Evolutionary conservation across 2,888 invertebrate species (phyloP).

Genomic region (Hemithea aestivaria): DNA sequence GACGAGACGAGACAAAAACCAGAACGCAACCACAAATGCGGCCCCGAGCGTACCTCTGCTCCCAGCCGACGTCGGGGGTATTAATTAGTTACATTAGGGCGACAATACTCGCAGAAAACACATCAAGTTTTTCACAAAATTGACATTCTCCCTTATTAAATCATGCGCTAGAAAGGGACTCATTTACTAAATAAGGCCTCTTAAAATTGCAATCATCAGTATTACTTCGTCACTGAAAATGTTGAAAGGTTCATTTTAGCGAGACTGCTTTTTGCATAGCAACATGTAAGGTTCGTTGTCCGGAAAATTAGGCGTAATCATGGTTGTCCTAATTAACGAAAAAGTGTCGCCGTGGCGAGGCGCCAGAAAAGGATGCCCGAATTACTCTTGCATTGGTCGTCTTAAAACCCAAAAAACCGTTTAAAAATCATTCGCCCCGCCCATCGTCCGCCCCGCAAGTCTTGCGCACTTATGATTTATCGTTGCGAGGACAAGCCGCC

Average conservation of each 20-base stretch:
- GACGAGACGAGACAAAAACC: conserved; percentile 61
- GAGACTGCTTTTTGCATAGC: conserved; percentile 18
- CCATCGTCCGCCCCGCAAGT: conserved; percentile 69
- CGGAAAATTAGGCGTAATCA: conserved; percentile 63
- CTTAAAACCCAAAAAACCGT: conserved; percentile 73
- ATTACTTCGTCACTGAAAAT: conserved; percentile 2
- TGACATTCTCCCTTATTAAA: conserved; percentile 5
- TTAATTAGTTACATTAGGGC: conserved; percentile 72
- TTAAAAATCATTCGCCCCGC: conserved; percentile 76
- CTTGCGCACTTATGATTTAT: conserved; percentile 77
- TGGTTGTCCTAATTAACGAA: conserved; percentile 74
- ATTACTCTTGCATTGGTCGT: conserved; percentile 70
- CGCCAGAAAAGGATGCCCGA: conserved; percentile 70
- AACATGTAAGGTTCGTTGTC: conserved; percentile 42
- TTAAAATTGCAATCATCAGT: conserved; percentile 1
- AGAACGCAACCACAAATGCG: conserved; percentile 55
- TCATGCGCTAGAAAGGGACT: conserved; percentile 9
- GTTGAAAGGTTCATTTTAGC: conserved; percentile 6
- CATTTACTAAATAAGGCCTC: not conserved
- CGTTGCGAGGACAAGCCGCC: conserved; percentile 72
- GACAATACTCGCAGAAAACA: conserved; percentile 48
- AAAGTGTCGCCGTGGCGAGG: conserved; percentile 67
- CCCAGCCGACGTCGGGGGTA: conserved; percentile 47
- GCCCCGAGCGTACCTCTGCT: conserved; percentile 49
- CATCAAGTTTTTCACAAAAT: conserved; percentile 27